Percentiles rank a stretch among this genome's conserved stretches.
Conservation (phyloP, 2,797 vertebrate genomes). For the Acrossocheilus wenchowensis region DNA sequence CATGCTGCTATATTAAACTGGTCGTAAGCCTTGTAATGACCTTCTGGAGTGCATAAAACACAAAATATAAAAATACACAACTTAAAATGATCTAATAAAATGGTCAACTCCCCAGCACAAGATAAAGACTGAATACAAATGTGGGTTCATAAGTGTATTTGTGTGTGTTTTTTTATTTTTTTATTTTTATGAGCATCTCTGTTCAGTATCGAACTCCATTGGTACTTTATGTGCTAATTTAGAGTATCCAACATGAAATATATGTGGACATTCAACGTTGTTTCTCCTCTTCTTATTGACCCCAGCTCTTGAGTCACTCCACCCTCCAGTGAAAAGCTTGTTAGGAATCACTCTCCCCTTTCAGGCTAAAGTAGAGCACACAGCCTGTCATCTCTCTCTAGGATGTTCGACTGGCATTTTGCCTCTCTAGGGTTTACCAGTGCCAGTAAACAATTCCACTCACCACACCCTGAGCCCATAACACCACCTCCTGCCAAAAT, state of each 20-base stretch:
- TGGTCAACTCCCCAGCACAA: neutral
- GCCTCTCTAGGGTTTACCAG: neutral
- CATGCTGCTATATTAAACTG: neutral
- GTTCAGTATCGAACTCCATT: neutral
- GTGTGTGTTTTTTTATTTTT: neutral
- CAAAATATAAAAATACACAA: neutral
- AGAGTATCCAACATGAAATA: neutral
- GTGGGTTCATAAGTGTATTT: neutral
- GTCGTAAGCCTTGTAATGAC: neutral
- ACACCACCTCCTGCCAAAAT: constrained; percentile 14
- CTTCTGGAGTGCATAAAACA: constrained; percentile 3
- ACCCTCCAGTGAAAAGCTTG: neutral
- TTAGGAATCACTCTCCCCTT: neutral
- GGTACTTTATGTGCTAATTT: constrained; percentile 2
- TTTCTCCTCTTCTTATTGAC: neutral
- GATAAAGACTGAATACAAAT: constrained; percentile 6
- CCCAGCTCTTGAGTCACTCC: neutral
- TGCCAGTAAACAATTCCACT: constrained; percentile 37
- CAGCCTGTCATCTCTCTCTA: neutral
- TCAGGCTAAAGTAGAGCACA: constrained; percentile 8
- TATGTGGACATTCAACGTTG: neutral
- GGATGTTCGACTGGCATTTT: constrained; percentile 1
- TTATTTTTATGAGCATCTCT: neutral
- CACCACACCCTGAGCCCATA: constrained; percentile 23
- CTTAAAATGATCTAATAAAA: neutral